A percentile compares a stretch with the other conserved stretches of the same genome.
These are phyloP conservation scores for Stenichneumon culpator DNA, from an alignment of 2,888 invertebrate genomes.

Conservation along the genomic window DNA sequence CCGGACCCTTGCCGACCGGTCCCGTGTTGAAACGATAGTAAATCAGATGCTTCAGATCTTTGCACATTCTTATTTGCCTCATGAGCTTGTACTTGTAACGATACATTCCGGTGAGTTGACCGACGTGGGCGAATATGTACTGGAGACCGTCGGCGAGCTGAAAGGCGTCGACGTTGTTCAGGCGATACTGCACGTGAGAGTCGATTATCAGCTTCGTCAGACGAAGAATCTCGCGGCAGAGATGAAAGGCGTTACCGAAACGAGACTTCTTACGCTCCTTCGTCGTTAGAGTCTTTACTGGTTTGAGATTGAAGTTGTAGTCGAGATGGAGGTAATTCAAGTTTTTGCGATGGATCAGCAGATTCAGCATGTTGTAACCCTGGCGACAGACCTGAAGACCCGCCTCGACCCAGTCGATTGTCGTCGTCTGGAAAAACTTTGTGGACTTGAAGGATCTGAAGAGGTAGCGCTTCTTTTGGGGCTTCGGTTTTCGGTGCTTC, in stretches of 20 bases:
- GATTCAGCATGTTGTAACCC: slow-evolving; percentile 99
- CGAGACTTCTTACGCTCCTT: slow-evolving; percentile 99
- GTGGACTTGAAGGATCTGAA: slow-evolving; percentile 99
- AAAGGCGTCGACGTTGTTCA: slow-evolving; percentile 99
- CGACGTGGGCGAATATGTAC: slow-evolving; percentile 99
- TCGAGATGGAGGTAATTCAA: slow-evolving; percentile 99
- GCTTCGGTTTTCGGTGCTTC: slow-evolving; percentile 98
- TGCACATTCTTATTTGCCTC: slow-evolving; percentile 99
- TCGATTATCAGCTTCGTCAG: slow-evolving; percentile 99
- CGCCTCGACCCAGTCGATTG: slow-evolving; percentile 99
- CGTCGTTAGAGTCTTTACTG: slow-evolving; percentile 99
- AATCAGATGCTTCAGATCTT: slow-evolving; percentile 99
- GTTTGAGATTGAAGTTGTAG: slow-evolving; percentile 99
- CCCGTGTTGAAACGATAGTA: slow-evolving; percentile 99
- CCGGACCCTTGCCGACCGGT: slow-evolving; percentile 99
- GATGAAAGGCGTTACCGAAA: slow-evolving; percentile 99
- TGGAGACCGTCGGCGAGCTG: slow-evolving; percentile 99
- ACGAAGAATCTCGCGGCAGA: slow-evolving; percentile 99
- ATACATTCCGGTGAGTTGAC: slow-evolving; percentile 99
- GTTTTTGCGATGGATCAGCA: slow-evolving; percentile 99
- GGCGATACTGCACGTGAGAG: slow-evolving; percentile 99
- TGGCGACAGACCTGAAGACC: slow-evolving; percentile 99
- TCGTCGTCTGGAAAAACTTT: slow-evolving; percentile 99
- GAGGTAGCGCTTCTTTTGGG: slow-evolving; percentile 98
- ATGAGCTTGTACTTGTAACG: slow-evolving; percentile 99